Evolutionary conservation across 2,888 invertebrate species (phyloP).

Genomic region (Plusia festucae): DNA sequence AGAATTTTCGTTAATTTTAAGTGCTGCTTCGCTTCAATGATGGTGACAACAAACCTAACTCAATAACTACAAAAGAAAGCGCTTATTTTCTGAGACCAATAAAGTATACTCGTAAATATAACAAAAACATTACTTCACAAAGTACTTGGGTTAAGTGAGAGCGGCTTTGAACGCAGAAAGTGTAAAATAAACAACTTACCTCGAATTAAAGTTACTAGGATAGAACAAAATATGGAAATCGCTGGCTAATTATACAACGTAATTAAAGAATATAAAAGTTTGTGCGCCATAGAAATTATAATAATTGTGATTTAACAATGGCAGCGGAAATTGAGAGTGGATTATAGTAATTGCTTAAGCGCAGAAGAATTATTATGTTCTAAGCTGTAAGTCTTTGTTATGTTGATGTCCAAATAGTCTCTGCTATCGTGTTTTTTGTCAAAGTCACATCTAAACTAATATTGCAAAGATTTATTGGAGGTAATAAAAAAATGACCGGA

Average conservation of each 20-base stretch:
- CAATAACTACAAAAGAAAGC: slow-evolving; percentile 4
- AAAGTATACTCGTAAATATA: slow-evolving; percentile 7
- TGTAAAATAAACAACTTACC: slow-evolving; percentile 39
- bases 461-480: too few relatives aligned
- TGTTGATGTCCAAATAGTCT: too few relatives aligned
- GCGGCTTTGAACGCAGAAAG: slow-evolving; percentile 40
- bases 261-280: background rate
- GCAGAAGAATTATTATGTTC: background rate
- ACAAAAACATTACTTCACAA: slow-evolving; percentile 29
- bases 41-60: background rate
- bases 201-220: slow-evolving; percentile 9
- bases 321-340: background rate
- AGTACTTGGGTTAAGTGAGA: slow-evolving; percentile 34
- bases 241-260: background rate
- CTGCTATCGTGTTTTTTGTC: too few relatives aligned
- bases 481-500: too few relatives aligned
- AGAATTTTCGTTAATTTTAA: too few relatives aligned
- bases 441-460: too few relatives aligned
- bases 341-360: background rate
- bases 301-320: slow-evolving; percentile 1
- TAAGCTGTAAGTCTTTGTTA: too few relatives aligned
- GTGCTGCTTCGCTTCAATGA: background rate
- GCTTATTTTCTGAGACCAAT: background rate
- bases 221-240: slow-evolving; percentile 9
- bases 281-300: background rate